These are phyloP conservation scores for Myotis brandtii DNA, from an alignment of 2,113 vertebrate genomes.

Conservation along the genomic window DNA sequence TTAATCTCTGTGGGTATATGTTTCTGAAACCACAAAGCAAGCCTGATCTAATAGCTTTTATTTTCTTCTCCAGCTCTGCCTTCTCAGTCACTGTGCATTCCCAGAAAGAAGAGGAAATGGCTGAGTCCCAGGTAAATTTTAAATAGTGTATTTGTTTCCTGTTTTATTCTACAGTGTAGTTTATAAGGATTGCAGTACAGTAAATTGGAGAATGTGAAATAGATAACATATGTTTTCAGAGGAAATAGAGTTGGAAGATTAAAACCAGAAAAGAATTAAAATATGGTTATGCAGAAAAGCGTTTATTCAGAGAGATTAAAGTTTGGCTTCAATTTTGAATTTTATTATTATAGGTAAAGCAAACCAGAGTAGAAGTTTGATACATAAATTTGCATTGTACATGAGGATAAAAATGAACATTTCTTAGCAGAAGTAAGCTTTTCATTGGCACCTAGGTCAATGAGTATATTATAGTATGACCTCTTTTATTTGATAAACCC, in stretches of 20 bases:
- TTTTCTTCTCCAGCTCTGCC: constrained; percentile 57
- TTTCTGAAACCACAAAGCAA: constrained; percentile 25
- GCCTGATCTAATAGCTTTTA: constrained; percentile 8
- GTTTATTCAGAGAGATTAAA: constrained; percentile 26
- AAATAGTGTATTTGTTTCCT: not conserved
- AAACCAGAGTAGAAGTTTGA: constrained; percentile 44
- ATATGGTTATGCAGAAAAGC: not conserved
- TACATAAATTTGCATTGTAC: constrained; percentile 5
- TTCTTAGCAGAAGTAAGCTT: constrained; percentile 32
- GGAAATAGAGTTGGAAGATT: constrained; percentile 34
- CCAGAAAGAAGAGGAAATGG: constrained; percentile 71
- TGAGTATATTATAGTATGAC: not conserved
- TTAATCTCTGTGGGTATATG: not conserved
- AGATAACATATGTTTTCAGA: constrained; percentile 2
- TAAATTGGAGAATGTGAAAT: not conserved
- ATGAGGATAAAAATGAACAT: constrained; percentile 6
- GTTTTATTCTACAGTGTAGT: not conserved
- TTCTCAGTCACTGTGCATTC: not conserved
- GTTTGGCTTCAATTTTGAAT: constrained; percentile 9
- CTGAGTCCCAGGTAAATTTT: constrained; percentile 68
- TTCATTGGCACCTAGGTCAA: not conserved
- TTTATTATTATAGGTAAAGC: constrained; percentile 24
- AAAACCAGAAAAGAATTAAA: constrained; percentile 46
- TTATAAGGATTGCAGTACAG: not conserved
- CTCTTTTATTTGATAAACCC: not conserved